Base-by-base conservation (phyloP, 2,797 vertebrate species). In the Momotus momota region DNA sequence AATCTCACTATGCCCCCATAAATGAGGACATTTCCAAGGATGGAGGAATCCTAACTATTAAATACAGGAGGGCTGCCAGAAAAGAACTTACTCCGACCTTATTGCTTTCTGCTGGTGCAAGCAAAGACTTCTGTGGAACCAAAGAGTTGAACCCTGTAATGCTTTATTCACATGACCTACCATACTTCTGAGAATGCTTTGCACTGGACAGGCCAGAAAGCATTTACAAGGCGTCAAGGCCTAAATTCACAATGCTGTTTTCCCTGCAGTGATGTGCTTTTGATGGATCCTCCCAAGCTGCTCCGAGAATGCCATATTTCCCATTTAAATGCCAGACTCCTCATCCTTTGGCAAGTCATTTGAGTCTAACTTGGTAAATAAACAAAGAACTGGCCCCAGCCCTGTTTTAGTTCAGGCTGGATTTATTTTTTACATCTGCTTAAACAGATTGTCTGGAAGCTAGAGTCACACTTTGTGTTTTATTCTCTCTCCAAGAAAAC, bases 371-470 rank as follows among this genome's bases (percentile, higher is more conserved):
- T 92, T 69, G 38, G 73, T 92, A 94, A 95, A 93, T 74, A 83
- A 95, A 91, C 87, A 91, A 81, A 81, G 48, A 86, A 69, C 67
- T 88, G 70, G 80, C 69, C 67, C 86, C 78, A 33, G 65, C 60
- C 31, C 15, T 75, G 78, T 55, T 94, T 72, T n/a, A 65, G 18
- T 61, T 81, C 62, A 86, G 74, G 87, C 87, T 92, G 46, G 52
- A 65, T 83, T 93, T 93, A 55, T 61, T 90, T 94, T 81, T 93
- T 75, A 72, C 93, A 93, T 92, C 84, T 96, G 95, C 87, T 91
- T 61, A 79, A 91, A 91, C 58, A 91, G 86, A 91, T 70, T 93
- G 75, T 45, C 91, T 91, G 91, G 85, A 87, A 87, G 74, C 67
- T 87, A 16, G 57, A 84, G 12, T 85, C 57, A 73, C 81, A 82